These are phyloP conservation scores for Trichopria drosophilae DNA, from an alignment of 2,888 invertebrate genomes.

Conservation along the genomic window DNA sequence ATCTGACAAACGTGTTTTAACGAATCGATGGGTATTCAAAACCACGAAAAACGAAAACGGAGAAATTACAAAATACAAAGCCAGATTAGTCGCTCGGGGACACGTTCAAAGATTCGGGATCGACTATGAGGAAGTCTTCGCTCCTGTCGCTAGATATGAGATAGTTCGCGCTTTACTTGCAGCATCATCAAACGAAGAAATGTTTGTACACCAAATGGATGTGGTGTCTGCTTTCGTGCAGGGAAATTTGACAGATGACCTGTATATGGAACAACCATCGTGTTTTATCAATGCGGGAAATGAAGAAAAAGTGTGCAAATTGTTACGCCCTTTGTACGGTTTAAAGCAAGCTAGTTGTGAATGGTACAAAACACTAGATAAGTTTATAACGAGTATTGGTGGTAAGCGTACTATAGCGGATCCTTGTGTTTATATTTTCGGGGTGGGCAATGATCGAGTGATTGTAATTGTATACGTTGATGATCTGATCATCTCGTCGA, in stretches of 20 bases:
- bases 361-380: too few relatives aligned
- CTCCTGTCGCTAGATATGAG: constrained; percentile 30
- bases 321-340: too few relatives aligned
- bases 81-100: constrained; percentile 35
- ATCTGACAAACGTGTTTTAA: constrained; percentile 30
- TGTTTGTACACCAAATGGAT: constrained; percentile 38
- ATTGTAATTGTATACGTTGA: constrained; percentile 24
- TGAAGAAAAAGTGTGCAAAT: too few relatives aligned
- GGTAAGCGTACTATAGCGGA: constrained; percentile 17
- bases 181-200: constrained; percentile 24
- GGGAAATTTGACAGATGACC: constrained; percentile 20
- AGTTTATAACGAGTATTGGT: constrained; percentile 4
- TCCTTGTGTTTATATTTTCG: constrained; percentile 26
- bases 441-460: constrained; percentile 12
- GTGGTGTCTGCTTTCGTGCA: constrained; percentile 32
- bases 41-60: constrained; percentile 34
- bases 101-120: constrained; percentile 32
- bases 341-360: constrained; percentile 1
- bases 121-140: constrained; percentile 33
- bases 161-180: constrained; percentile 30
- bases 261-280: constrained; percentile 27
- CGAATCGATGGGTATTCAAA: constrained; percentile 38
- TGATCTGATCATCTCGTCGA: constrained; percentile 24
- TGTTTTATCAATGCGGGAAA: too few relatives aligned
- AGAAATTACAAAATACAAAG: constrained; percentile 33